These are phyloP conservation scores for Busseola fusca DNA, from an alignment of 2,888 invertebrate species.

Conservation along the genomic window DNA sequence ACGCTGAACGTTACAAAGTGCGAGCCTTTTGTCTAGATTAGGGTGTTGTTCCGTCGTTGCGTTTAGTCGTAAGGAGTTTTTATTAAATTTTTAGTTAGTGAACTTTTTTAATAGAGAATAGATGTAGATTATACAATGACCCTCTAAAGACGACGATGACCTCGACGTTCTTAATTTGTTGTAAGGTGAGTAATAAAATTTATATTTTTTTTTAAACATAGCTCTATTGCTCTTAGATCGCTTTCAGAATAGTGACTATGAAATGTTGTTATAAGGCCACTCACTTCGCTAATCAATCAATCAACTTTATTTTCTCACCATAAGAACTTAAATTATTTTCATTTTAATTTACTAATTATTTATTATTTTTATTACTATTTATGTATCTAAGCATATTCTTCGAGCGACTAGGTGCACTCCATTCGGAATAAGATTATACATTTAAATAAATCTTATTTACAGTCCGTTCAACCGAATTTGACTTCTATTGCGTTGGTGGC, in stretches of 20 bases:
- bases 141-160: neutral
- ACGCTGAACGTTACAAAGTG: slow-evolving; percentile 88
- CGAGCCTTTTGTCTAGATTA: slow-evolving; percentile 87
- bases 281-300: neutral
- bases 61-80: slow-evolving; percentile 44
- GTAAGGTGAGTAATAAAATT: neutral
- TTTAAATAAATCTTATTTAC: too few species aligned
- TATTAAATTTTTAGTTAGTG: neutral
- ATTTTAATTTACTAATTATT: too few species aligned
- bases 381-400: neutral
- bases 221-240: too few species aligned
- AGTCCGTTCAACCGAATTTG: too few species aligned
- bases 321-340: too few species aligned
- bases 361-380: too few species aligned
- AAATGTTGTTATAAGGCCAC: neutral
- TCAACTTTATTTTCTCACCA: too few species aligned
- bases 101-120: neutral
- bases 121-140: too few species aligned
- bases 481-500: too few species aligned
- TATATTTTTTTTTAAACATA: neutral
- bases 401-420: too few species aligned
- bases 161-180: neutral
- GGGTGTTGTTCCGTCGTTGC: slow-evolving; percentile 67
- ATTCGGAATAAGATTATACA: too few species aligned
- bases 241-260: neutral